Conservation (phyloP, 2,113 vertebrate genomes). For the Phalacrocorax pelagicus region DNA sequence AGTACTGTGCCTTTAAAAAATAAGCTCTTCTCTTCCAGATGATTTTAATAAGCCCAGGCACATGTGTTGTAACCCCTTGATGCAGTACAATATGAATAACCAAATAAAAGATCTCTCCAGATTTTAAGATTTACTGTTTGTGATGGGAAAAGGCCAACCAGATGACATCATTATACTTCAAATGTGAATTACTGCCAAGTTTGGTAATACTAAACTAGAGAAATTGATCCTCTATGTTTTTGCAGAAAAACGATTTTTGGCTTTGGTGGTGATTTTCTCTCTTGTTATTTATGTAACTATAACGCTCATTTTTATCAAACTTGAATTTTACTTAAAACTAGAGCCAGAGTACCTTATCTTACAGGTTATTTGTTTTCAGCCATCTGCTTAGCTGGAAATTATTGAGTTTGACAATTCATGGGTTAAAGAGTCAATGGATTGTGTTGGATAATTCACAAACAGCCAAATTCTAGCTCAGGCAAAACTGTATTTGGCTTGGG, state of each 20-base stretch:
- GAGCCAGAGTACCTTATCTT: slow-evolving; percentile 36
- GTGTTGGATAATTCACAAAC: slow-evolving; percentile 40
- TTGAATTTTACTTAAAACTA: slow-evolving; percentile 39
- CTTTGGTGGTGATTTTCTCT: slow-evolving; percentile 51
- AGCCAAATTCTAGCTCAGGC: slow-evolving; percentile 12
- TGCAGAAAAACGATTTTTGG: slow-evolving; percentile 52
- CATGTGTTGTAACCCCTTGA: slow-evolving; percentile 80
- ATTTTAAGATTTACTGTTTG: slow-evolving; percentile 82
- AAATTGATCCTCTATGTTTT: slow-evolving; percentile 75
- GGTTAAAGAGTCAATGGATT: slow-evolving; percentile 42
- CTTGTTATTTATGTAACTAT: slow-evolving; percentile 67
- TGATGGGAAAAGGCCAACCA: slow-evolving; percentile 79
- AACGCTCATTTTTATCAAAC: slow-evolving; percentile 46
- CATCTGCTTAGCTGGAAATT: slow-evolving; percentile 43
- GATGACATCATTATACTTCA: slow-evolving; percentile 82
- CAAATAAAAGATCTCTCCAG: slow-evolving; percentile 84
- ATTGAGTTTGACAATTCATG: slow-evolving; percentile 39
- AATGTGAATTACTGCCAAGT: slow-evolving; percentile 74
- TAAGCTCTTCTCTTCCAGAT: slow-evolving; percentile 73
- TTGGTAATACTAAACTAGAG: slow-evolving; percentile 76
- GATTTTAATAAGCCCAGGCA: slow-evolving; percentile 81
- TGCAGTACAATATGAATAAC: slow-evolving; percentile 81
- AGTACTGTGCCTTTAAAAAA: slow-evolving; percentile 72
- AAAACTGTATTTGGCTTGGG: slow-evolving; percentile 14
- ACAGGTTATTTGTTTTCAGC: slow-evolving; percentile 48